Evolutionary conservation across 2,113 vertebrate species (phyloP), one percentile per base, ranked within the genome.

Genomic region (Neogobius melanostomus): DNA sequence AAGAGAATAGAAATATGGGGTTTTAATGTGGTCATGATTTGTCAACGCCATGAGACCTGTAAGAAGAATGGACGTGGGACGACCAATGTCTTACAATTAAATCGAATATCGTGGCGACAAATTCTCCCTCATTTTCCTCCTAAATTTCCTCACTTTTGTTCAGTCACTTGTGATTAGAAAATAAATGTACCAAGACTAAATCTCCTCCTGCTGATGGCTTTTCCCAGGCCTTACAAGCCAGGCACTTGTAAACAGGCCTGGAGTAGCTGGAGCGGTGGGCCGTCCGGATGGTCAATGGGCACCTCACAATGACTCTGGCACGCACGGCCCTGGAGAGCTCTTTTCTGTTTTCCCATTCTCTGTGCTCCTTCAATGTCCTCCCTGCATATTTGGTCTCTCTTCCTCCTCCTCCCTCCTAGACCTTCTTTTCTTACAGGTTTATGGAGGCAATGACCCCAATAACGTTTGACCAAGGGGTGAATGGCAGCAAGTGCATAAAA

Each of bases 391-490:
- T 71, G 44, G 12, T 70, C 51, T 12, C 57, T 59, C 57, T 71
- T 65, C 64, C 21, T 36, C n/a, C 70, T 60, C 42, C 46, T 73
- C n/a, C 64, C 43, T 0, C 62, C 61, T 6, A 42, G n/a, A 59
- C 14, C 14, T 36, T 57, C 45, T 68, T 66, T 71, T 66, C 82
- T 79, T 76, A 75, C 76, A 81, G 66, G 68, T 74, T 84, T 80
- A 77, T 85, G 75, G 89, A 82, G 82, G 80, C 76, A 83, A 7
- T 88, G 81, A 86, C 76, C 87, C 82, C 86, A 82, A 74, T 82
- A 77, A 69, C 65, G 69, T 79, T 82, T 81, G 44, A 15, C 63
- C 68, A 48, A 68, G 68, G 80, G 42, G 67, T 80, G 79, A 81
- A 80, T 79, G 75, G 71, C 57, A 74, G 64, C 16, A 63, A 72